phyloP scores from a whole-genome alignment of 2,113 vertebrate species.

The Ammospiza nelsoni region DNA sequence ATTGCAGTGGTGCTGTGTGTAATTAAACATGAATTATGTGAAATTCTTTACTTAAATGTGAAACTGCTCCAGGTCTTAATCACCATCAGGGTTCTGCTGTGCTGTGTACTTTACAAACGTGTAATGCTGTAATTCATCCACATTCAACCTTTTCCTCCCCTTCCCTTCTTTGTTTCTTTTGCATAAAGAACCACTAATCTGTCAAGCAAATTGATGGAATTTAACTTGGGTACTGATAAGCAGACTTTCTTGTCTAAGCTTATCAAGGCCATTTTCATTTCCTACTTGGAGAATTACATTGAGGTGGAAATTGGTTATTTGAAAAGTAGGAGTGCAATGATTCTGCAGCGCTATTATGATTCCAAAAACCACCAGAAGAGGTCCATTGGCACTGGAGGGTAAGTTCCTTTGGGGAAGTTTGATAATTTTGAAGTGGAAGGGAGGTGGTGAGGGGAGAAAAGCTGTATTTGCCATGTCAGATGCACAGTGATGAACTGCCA shows the following conservation, averaged over 20 bases:
- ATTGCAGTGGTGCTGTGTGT: background rate
- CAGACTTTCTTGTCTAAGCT: slow-evolving; percentile 98
- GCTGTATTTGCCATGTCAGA: background rate
- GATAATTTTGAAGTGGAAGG: background rate
- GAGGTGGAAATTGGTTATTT: slow-evolving; percentile 96
- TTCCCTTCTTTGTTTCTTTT: slow-evolving; percentile 61
- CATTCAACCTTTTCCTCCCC: slow-evolving; percentile 48
- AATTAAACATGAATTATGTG: slow-evolving; percentile 10
- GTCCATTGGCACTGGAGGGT: slow-evolving; percentile 92
- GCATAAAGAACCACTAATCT: slow-evolving; percentile 88
- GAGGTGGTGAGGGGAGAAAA: background rate
- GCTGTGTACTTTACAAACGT: slow-evolving; percentile 11
- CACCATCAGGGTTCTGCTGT: background rate
- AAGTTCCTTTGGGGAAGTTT: slow-evolving; percentile 56
- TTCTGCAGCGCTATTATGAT: slow-evolving; percentile 96
- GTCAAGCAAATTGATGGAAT: slow-evolving; percentile 94
- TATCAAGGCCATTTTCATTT: slow-evolving; percentile 97
- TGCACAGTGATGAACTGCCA: background rate
- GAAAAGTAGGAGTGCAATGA: slow-evolving; percentile 90
- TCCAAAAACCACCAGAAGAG: slow-evolving; percentile 99
- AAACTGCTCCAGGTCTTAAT: slow-evolving; percentile 8
- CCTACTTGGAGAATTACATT: slow-evolving; percentile 98
- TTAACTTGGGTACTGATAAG: slow-evolving; percentile 99
- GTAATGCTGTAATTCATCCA: slow-evolving; percentile 32
- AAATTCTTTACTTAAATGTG: background rate